Base-by-base conservation (phyloP, 1,140 invertebrate species). In the Eurosta solidaginis region DNA sequence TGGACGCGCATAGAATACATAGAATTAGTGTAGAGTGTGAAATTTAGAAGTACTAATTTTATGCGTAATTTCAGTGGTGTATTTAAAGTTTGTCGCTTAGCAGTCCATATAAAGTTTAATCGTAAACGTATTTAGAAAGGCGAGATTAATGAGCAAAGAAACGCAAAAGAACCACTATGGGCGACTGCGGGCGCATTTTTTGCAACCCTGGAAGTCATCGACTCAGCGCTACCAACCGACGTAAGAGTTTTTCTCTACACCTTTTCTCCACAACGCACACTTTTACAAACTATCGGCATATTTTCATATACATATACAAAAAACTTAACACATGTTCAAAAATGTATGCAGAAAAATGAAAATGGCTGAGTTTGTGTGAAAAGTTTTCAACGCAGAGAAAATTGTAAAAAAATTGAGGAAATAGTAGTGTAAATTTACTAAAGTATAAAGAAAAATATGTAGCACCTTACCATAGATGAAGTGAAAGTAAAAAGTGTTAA, bases 341-440 rank as follows among this genome's bases (percentile, higher is more conserved):
- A n/a, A 20, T 68, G 10, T 29, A 29, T 68, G 45, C 22, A 73
- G 54, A 79, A 79, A 78, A 73, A 74, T 75, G 12, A 78, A 78
- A 78, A 78, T 78, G 77, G 77, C 77, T 76, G 75, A 76, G 75
- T 76, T 76, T 76, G 33, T 76, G 75, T 36, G 22, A 73, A 78
- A 74, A 74, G 74, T 5, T 47, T 68, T 68, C 20, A 75, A 49
- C 40, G 47, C 73, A 68, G 59, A 68, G n/a, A 42, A 68, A 68
- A 40, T 40, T 68, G 1, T 27, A 22, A 10, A 59, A 29, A 68
- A 20, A 40, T 68, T 68, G 29, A 20, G 40, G 54, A 77, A 77
- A 44, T 54, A 25, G n/a, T 77, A 9, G 40, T 63, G 44, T 45
- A 77, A 77, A 63, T 12, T 42, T 54, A 27, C 17, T 22, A 77